These are phyloP conservation scores for Heliconius ismenius DNA, from an alignment of 2,888 invertebrate genomes.

Conservation along the genomic window DNA sequence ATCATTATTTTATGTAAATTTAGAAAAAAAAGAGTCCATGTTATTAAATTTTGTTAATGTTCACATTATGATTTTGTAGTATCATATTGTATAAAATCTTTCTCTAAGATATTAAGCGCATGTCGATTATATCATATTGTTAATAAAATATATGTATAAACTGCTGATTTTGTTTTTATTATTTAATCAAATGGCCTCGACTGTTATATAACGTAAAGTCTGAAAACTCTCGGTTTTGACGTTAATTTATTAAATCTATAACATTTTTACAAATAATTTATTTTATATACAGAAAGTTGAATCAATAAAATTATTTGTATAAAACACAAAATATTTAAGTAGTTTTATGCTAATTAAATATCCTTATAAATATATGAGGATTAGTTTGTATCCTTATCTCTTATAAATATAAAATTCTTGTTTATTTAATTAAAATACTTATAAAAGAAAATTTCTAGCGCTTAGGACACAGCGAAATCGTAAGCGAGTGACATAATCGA, in stretches of 20 bases:
- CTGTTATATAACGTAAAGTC: background rate
- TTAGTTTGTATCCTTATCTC: background rate
- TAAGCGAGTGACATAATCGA: conserved; percentile 22
- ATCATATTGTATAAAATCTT: conserved; percentile 70
- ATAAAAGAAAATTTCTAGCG: background rate
- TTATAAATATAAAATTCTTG: too few species aligned
- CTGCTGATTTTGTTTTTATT: conserved; percentile 58
- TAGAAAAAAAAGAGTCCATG: conserved; percentile 50
- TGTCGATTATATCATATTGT: conserved; percentile 81
- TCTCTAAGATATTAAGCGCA: conserved; percentile 74
- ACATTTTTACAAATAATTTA: background rate
- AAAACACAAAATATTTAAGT: background rate
- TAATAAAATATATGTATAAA: conserved; percentile 82
- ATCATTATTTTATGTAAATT: conserved; percentile 50
- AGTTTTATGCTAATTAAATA: background rate
- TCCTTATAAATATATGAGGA: background rate
- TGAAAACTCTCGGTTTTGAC: background rate
- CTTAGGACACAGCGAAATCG: conserved; percentile 5
- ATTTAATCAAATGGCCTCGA: conserved; percentile 25
- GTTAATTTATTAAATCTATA: background rate
- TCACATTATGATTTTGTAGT: conserved; percentile 51
- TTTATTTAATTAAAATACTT: too few species aligned
- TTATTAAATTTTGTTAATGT: conserved; percentile 51
- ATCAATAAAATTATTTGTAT: background rate
- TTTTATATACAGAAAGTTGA: background rate